Conservation (phyloP, 2,113 vertebrate genomes). For the Elaphurus davidianus region DNA sequence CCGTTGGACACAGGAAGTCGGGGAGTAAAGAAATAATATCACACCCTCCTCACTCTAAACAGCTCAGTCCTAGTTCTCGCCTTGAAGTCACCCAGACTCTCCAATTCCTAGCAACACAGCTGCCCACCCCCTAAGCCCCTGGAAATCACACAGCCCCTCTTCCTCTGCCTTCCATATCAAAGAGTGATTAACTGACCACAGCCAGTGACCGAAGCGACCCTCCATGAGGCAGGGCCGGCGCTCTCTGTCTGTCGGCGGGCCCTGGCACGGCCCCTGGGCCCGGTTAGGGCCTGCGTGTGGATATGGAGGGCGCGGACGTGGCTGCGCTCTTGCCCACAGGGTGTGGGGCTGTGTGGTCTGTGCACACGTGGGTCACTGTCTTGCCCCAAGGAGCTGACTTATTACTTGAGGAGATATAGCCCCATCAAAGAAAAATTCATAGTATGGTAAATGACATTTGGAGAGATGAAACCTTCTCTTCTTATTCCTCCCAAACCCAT, state of each 20-base stretch:
- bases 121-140: accelerated
- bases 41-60: neutral
- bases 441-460: neutral
- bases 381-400: neutral
- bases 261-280: neutral
- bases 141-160: accelerated
- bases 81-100: neutral
- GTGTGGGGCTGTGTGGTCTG: neutral
- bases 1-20: neutral
- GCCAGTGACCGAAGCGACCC: neutral
- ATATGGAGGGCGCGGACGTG: accelerated
- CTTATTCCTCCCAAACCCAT: neutral
- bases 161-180: neutral
- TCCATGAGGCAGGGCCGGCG: neutral
- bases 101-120: neutral
- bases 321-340: neutral
- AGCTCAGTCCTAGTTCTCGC: too few relatives aligned
- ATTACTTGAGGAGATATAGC: neutral
- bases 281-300: accelerated
- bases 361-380: neutral
- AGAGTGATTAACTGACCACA: neutral
- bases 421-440: neutral
- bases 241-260: neutral
- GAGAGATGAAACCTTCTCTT: neutral
- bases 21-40: neutral